Percentiles rank a stretch among this genome's conserved stretches.
These are phyloP conservation scores for Ciconia stormi DNA, from an alignment of 2,113 vertebrate species.

Conservation along the genomic window DNA sequence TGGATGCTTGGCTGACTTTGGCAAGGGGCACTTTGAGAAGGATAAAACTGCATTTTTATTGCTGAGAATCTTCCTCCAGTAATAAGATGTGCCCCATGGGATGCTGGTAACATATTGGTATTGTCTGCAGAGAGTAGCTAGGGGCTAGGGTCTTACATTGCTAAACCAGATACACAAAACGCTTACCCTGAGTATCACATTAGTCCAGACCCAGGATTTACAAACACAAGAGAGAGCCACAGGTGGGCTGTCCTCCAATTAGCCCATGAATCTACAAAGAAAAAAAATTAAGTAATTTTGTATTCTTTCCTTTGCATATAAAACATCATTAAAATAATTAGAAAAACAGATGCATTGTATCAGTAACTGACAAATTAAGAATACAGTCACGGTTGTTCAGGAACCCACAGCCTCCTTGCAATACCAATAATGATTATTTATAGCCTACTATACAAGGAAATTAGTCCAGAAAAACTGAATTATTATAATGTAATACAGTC, in stretches of 20 bases:
- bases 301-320: neutral
- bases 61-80: neutral
- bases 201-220: neutral
- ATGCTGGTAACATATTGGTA: neutral
- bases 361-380: slow-evolving; percentile 35
- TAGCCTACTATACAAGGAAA: slow-evolving; percentile 10
- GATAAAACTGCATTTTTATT: slow-evolving; percentile 45
- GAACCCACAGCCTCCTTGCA: neutral
- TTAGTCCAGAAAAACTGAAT: slow-evolving; percentile 16
- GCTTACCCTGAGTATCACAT: neutral
- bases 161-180: neutral
- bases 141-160: neutral
- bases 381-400: neutral
- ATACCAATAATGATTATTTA: slow-evolving; percentile 49
- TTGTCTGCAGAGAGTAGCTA: neutral
- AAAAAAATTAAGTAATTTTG: neutral
- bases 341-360: slow-evolving; percentile 13
- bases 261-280: neutral
- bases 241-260: neutral
- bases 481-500: neutral
- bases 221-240: neutral
- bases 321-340: slow-evolving; percentile 19
- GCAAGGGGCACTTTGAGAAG: slow-evolving; percentile 36
- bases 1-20: slow-evolving; percentile 46
- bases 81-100: slow-evolving; percentile 1